phyloP scores from a whole-genome alignment of 2,888 invertebrate species.

The Periphyllus acericola region DNA sequence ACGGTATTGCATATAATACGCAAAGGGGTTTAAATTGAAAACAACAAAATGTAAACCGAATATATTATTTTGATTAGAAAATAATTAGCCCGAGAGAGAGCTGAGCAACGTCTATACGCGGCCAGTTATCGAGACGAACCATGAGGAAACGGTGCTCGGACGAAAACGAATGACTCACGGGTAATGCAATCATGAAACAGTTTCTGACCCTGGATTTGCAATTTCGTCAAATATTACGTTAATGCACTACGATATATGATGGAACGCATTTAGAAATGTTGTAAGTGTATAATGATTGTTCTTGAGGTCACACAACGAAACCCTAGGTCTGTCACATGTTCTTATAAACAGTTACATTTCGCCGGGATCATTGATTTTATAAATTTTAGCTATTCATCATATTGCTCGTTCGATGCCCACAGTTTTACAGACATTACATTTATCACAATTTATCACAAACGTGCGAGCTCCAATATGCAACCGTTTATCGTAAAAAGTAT shows the following conservation, averaged over 20 bases:
- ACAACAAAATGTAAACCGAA: constrained; percentile 27
- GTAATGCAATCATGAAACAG: neutral
- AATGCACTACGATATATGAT: neutral
- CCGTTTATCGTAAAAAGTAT: too few species aligned
- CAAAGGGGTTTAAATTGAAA: constrained; percentile 30
- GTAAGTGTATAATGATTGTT: too few species aligned
- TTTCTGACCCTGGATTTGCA: neutral
- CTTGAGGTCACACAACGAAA: neutral
- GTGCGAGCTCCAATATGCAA: too few species aligned
- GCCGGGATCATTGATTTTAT: neutral
- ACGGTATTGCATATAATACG: neutral
- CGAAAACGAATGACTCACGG: neutral
- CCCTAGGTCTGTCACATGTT: neutral
- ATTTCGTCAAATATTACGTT: neutral
- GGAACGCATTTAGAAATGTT: too few species aligned
- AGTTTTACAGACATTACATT: too few species aligned
- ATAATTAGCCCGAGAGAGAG: neutral
- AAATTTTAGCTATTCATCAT: neutral
- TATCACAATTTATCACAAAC: too few species aligned
- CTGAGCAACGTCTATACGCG: neutral
- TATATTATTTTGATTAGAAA: constrained; percentile 28
- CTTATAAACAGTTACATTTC: neutral
- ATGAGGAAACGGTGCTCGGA: neutral
- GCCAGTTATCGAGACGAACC: neutral
- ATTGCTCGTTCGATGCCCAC: too few species aligned